Base-by-base conservation (phyloP, 2,113 vertebrate species). In the Patagioenas fasciata region DNA sequence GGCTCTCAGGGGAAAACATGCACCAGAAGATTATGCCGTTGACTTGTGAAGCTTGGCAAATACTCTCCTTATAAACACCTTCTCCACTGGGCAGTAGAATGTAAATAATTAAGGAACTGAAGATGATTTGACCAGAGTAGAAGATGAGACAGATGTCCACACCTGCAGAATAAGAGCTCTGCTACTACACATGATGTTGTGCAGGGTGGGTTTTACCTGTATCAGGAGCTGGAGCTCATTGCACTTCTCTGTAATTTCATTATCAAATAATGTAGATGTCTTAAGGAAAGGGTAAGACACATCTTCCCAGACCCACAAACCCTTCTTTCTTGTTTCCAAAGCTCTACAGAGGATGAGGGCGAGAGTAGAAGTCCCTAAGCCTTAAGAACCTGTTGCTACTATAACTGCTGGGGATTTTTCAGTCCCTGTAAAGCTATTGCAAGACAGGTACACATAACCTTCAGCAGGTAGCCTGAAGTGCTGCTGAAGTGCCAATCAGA, bases 41-140 rank as follows among this genome's bases (percentile, higher is more conserved):
- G 77, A 93, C 44, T 96, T 91, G 86, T 56, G 82, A 96, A 82
- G 73, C 75, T 93, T 90, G 93, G 85, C 84, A 94, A 40, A 53
- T 70, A 12, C 66, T 21, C 7, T 58, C 44, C 77, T 91, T 69
- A 87, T 72, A 93, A 96, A 85, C 56, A 85, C 77, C 26, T 92
- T 64, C 48, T 85, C 56, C 31, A 10, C 31, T 2, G 14, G 60
- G 31, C 70, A 79, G 42, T 29, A 32, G 26, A 15, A 10, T n/a
- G 20, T 54, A 84, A 93, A 92, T 75, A 71, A 65, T 19, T n/a
- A 62, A 72, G 83, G 38, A 65, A 70, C 53, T 60, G 34, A 47
- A 69, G 36, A n/a, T 34, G 61, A 53, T 73, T 79, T 64, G 40
- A 69, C 21, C 15, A 50, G 64, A 87, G 28, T 5, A 51, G 67